Evolutionary conservation across 2,113 vertebrate genomes (phyloP).

Genomic region (Bos indicus): DNA sequence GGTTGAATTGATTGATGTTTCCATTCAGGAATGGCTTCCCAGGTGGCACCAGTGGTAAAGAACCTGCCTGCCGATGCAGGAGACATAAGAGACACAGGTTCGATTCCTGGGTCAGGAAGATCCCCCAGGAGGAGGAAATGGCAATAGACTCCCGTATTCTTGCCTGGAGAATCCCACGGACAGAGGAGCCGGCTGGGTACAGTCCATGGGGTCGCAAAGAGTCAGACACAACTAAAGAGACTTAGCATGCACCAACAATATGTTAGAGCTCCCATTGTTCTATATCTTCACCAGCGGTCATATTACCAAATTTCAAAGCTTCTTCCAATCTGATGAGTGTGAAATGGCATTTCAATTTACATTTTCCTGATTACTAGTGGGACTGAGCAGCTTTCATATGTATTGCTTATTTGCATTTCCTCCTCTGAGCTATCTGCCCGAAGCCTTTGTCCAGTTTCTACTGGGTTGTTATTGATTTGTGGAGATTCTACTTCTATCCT

Average conservation of each 20-base stretch:
- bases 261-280: not conserved
- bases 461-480: not conserved
- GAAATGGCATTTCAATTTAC: not conserved
- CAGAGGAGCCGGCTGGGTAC: not conserved
- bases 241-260: not conserved
- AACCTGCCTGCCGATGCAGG: not conserved
- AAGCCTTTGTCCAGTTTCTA: not conserved
- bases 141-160: rapidly evolving
- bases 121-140: rapidly evolving
- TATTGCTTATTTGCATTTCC: not conserved
- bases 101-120: not conserved
- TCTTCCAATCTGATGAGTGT: not conserved
- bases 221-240: not conserved
- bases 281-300: not conserved
- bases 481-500: not conserved
- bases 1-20: not conserved
- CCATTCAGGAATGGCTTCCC: not conserved
- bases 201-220: not conserved
- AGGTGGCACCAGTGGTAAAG: not conserved
- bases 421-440: not conserved
- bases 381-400: not conserved
- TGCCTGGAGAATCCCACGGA: not conserved
- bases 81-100: not conserved
- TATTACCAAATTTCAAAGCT: not conserved
- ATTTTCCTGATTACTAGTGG: not conserved